These are phyloP conservation scores for Scatophagus argus DNA, from an alignment of 2,113 vertebrate species.

Conservation along the genomic window DNA sequence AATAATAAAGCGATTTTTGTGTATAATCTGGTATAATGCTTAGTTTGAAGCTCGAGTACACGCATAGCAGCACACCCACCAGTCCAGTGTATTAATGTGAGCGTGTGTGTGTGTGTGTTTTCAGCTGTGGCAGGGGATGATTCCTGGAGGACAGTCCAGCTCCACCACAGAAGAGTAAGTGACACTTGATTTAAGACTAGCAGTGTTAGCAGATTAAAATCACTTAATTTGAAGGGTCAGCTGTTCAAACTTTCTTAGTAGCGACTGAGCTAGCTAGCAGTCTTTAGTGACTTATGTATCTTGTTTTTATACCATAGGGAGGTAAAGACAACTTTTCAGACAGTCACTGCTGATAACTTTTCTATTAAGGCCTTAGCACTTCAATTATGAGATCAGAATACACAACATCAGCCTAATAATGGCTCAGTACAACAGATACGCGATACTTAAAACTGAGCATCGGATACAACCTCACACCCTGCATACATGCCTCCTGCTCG, in stretches of 20 bases:
- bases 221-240: not conserved
- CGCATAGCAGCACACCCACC: not conserved
- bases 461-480: no score
- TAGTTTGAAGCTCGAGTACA: not conserved
- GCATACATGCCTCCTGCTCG: no score
- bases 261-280: not conserved
- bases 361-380: no score
- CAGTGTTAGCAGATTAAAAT: not conserved
- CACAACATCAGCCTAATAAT: no score
- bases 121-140: slow-evolving; percentile 82
- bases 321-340: not conserved
- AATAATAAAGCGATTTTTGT: slow-evolving; percentile 16
- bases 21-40: not conserved
- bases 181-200: not conserved
- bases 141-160: slow-evolving; percentile 80
- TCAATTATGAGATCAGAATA: no score
- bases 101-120: slow-evolving; percentile 22
- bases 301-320: not conserved
- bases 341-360: not conserved
- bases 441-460: no score
- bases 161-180: slow-evolving; percentile 79
- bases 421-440: no score
- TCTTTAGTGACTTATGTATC: no score
- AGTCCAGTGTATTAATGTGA: slow-evolving; percentile 22
- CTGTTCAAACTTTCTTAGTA: not conserved